Evolutionary conservation across 1,140 invertebrate genomes (phyloP), one percentile per base, ranked within the genome.

Genomic region (Hestina assimilis): DNA sequence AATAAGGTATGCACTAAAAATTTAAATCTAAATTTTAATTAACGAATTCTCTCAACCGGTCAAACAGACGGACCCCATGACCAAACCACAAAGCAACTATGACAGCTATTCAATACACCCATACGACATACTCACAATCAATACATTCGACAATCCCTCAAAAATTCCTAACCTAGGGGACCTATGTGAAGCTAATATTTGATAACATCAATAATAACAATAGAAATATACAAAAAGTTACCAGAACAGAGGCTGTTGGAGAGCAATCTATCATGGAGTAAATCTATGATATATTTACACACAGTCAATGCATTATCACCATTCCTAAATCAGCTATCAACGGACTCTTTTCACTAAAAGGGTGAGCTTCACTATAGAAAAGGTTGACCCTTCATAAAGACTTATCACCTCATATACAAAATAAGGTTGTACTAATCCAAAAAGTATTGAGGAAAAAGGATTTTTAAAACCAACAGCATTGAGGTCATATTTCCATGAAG

Each of bases 321-420:
- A 80, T 80, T 87, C 81, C 79, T 88, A 87, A 84, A 88, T 88
- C 85, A 88, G 82, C 85, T 85, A 88, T 88, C 85, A 88, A 87
- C 83, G 76, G 71, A 87, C 85, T 87, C 85, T 87, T 88, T 88
- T 88, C 85, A 88, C 85, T 88, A 87, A 88, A 88, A 88, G 85
- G 85, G 85, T 88, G 77, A 84, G 70, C 70, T 72, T 66, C 73
- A 80, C 81, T 81, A 87, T 86, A 87, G 83, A 88, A 88, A 88
- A 83, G 85, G 85, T 87, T 88, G 85, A 88, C 85, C 85, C 85
- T 81, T 88, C 85, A 88, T 88, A 88, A 88, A 88, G 85, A 88
- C 85, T 87, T 88, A 88, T 88, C 82, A 87, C 83, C 81, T 85
- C 82, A 83, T 87, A 87, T 83, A 87, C 85, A 88, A 85, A 88